These are phyloP conservation scores for Cotesia congregata DNA, from an alignment of 2,888 invertebrate genomes.

Conservation along the genomic window DNA sequence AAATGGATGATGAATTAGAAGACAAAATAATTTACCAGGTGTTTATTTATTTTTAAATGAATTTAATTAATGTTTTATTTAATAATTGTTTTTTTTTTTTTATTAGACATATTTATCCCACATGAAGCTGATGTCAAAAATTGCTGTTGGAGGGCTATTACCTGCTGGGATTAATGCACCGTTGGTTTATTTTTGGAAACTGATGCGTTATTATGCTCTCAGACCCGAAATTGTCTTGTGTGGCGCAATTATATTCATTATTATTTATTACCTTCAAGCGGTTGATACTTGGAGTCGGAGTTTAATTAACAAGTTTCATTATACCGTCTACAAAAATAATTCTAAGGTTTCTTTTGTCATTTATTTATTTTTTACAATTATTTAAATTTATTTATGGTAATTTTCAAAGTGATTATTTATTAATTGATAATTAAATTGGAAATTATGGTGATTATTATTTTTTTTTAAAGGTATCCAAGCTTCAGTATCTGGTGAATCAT, in stretches of 20 bases:
- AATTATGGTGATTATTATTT: neutral
- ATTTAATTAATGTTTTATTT: neutral
- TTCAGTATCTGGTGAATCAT: conserved; percentile 65
- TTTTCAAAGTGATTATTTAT: neutral
- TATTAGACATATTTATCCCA: conserved; percentile 82
- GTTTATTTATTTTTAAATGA: no score
- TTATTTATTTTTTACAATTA: neutral
- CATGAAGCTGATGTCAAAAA: conserved; percentile 86
- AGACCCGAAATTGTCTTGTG: conserved; percentile 86
- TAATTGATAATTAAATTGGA: neutral
- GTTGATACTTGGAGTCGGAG: conserved; percentile 87
- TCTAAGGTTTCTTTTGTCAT: conserved; percentile 69
- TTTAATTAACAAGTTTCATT: conserved; percentile 79
- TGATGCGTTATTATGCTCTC: conserved; percentile 83
- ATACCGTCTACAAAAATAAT: conserved; percentile 75
- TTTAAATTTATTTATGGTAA: neutral
- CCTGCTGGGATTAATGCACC: conserved; percentile 76
- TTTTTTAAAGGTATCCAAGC: conserved; percentile 57
- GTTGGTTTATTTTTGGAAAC: conserved; percentile 82
- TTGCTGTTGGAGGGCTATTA: conserved; percentile 76
- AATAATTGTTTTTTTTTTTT: conserved; percentile 11
- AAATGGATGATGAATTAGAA: no score
- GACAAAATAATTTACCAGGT: no score
- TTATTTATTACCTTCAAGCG: conserved; percentile 86
- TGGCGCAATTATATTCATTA: conserved; percentile 79